Conservation (phyloP, 30 jellyfish, hydroid and myxozoan genomes). For the Mastigias papua region DNA sequence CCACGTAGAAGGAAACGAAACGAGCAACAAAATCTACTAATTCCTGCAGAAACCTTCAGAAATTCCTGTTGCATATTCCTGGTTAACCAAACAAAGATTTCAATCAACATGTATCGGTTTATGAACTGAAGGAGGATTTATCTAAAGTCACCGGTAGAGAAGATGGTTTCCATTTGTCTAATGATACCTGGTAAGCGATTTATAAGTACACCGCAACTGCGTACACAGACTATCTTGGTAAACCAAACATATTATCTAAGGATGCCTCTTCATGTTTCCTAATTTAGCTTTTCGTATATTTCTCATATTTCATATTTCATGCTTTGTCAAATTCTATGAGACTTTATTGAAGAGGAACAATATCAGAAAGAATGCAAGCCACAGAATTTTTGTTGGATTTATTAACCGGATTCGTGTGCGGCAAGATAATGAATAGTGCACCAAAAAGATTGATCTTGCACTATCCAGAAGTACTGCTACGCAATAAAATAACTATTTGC, state of each 20-base stretch:
- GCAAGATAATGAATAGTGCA: no score
- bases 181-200: background rate
- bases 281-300: background rate
- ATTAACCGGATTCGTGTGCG: no score
- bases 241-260: background rate
- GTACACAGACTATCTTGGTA: background rate
- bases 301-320: no score
- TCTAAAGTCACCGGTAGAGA: background rate
- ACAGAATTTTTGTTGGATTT: no score
- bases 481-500: no score
- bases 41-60: constrained; percentile 15
- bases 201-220: background rate
- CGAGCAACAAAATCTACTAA: background rate
- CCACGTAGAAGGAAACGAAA: background rate
- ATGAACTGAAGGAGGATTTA: constrained; percentile 7
- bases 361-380: no score
- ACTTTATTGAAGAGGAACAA: no score
- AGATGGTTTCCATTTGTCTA: background rate
- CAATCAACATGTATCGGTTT: constrained; percentile 18
- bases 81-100: constrained; percentile 37
- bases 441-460: no score
- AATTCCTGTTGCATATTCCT: constrained; percentile 15
- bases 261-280: background rate
- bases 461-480: no score
- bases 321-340: no score